Evolutionary conservation across 2,888 invertebrate genomes (phyloP).

Genomic region (Lycocerus yunnanus): DNA sequence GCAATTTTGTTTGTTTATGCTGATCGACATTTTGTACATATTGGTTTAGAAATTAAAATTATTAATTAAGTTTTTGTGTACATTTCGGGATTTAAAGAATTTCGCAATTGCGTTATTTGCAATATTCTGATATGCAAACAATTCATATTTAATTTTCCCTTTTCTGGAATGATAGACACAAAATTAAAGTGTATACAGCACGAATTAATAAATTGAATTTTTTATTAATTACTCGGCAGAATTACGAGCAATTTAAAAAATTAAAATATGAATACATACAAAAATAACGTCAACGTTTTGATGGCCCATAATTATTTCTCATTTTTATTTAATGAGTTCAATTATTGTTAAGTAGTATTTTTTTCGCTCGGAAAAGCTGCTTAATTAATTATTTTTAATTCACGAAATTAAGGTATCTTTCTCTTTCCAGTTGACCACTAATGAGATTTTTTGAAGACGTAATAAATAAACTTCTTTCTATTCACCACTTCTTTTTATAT

Average conservation of each 20-base stretch:
- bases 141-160: neutral
- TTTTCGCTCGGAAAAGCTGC: neutral
- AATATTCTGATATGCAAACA: neutral
- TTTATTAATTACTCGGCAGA: neutral
- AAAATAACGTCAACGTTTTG: neutral
- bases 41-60: conserved; percentile 12
- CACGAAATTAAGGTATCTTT: neutral
- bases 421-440: neutral
- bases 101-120: neutral
- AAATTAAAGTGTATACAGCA: neutral
- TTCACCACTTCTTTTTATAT: neutral
- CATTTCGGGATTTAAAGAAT: neutral
- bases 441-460: neutral
- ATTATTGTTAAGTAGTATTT: neutral
- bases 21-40: conserved; percentile 16
- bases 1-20: conserved; percentile 21
- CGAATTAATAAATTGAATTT: neutral
- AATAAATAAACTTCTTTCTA: neutral
- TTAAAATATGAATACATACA: neutral
- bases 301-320: neutral
- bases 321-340: neutral
- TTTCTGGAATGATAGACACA: neutral
- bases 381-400: neutral
- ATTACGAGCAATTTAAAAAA: neutral
- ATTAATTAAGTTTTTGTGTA: conserved; percentile 14